Percentiles rank a stretch among this genome's conserved stretches.
Evolutionary conservation across 1,140 invertebrate genomes (phyloP).

Genomic region (Drosophila micromelanica): DNA sequence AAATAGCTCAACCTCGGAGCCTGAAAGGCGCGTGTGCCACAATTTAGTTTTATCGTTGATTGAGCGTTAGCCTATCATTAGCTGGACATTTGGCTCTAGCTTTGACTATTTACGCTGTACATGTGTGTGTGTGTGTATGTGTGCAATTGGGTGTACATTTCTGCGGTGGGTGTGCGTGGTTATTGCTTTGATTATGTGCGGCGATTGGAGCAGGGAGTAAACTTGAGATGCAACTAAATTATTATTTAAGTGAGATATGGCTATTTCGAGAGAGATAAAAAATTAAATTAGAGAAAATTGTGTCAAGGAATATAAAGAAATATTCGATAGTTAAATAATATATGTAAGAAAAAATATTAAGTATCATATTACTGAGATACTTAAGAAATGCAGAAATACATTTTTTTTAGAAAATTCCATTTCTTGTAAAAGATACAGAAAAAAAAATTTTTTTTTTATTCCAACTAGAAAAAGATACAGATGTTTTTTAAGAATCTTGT

Average conservation of each 20-base stretch:
- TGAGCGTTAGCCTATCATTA: constrained; percentile 81
- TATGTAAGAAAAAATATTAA: no score
- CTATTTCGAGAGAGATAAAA: not conserved
- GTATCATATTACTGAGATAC: no score
- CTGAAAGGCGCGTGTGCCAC: constrained; percentile 71
- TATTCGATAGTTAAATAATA: no score
- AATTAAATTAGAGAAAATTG: no score
- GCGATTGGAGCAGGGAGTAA: constrained; percentile 14
- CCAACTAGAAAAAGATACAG: no score
- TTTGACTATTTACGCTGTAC: constrained; percentile 27
- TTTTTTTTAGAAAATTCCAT: no score
- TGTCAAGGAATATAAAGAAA: no score
- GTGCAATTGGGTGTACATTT: constrained; percentile 31
- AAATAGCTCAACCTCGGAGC: constrained; percentile 58
- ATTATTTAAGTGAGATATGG: constrained; percentile 5
- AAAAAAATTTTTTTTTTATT: no score
- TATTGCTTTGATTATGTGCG: constrained; percentile 45
- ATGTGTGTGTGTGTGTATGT: constrained; percentile 2
- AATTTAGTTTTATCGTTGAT: constrained; percentile 82
- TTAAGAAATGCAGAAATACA: no score
- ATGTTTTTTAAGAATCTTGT: no score
- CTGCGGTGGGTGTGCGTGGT: constrained; percentile 47
- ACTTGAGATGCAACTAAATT: constrained; percentile 53
- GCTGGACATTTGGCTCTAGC: constrained; percentile 60
- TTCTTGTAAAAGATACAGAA: no score